A percentile compares a stretch with the other conserved stretches of the same genome.
Conservation (phyloP, 2,113 vertebrate genomes). For the Forbesichthys agassizii region DNA sequence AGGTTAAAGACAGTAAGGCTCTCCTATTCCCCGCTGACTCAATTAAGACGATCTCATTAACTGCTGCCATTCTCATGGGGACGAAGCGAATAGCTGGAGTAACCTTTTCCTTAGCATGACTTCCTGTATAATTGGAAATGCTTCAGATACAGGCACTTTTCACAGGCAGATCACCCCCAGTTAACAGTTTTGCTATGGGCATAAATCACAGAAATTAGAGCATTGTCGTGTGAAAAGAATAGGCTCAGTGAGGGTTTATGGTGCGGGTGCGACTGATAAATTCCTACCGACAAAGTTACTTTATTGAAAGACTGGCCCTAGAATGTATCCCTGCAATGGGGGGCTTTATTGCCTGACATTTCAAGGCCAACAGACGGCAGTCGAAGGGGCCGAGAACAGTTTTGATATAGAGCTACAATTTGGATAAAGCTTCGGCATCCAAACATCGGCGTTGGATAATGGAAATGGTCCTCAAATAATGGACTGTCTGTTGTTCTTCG, state of each 20-base stretch:
- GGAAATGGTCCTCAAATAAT: background rate
- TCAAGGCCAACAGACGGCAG: conserved; percentile 20
- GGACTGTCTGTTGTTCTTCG: background rate
- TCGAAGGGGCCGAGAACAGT: conserved; percentile 3
- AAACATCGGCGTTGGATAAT: conserved; percentile 4
- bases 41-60: conserved; percentile 74
- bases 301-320: conserved; percentile 6
- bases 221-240: conserved; percentile 21
- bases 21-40: conserved; percentile 59
- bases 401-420: conserved; percentile 10
- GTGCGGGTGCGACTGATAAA: background rate
- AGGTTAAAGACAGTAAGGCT: conserved; percentile 47
- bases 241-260: conserved; percentile 28
- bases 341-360: background rate
- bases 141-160: conserved; percentile 55
- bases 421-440: conserved; percentile 27
- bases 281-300: conserved; percentile 18
- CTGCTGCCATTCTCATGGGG: conserved; percentile 52
- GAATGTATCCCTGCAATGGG: background rate
- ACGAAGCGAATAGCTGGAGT: conserved; percentile 28
- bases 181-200: conserved; percentile 44
- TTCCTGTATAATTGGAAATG: conserved; percentile 71
- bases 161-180: conserved; percentile 46
- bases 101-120: conserved; percentile 68
- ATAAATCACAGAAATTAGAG: conserved; percentile 64